Percentiles rank a stretch among this genome's conserved stretches.
Evolutionary conservation across 2,113 vertebrate species (phyloP).

Genomic region (Candoia aspera): DNA sequence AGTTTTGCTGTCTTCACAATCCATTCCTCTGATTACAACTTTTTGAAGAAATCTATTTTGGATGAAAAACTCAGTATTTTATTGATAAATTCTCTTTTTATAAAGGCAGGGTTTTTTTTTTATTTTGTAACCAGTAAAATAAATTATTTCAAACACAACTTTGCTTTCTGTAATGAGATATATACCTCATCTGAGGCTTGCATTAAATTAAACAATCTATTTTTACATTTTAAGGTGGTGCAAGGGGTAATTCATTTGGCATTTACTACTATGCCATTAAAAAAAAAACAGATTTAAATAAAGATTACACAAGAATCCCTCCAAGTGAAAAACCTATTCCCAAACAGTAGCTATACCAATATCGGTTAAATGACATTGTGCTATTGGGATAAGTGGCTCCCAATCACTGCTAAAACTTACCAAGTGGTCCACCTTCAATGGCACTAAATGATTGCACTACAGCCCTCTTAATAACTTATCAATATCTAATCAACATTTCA

Average conservation of each 20-base stretch:
- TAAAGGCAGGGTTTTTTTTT: slow-evolving; percentile 46
- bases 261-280: background rate
- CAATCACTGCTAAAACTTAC: background rate
- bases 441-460: background rate
- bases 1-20: background rate
- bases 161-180: slow-evolving; percentile 14
- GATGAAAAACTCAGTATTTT: slow-evolving; percentile 42
- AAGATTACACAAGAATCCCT: background rate
- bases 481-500: background rate
- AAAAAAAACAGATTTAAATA: background rate
- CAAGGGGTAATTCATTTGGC: background rate
- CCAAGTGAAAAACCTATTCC: background rate
- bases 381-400: slow-evolving; percentile 21
- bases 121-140: slow-evolving; percentile 13
- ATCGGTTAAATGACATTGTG: background rate
- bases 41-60: slow-evolving; percentile 49
- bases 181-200: slow-evolving; percentile 48
- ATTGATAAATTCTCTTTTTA: background rate
- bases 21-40: background rate
- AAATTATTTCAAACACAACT: slow-evolving; percentile 38
- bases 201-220: slow-evolving; percentile 46
- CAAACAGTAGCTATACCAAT: slow-evolving; percentile 1
- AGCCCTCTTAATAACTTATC: background rate
- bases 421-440: slow-evolving; percentile 14
- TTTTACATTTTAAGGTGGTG: background rate